Base-by-base conservation (phyloP, 2,888 invertebrate genomes). In the Petrophora chlorosata region DNA sequence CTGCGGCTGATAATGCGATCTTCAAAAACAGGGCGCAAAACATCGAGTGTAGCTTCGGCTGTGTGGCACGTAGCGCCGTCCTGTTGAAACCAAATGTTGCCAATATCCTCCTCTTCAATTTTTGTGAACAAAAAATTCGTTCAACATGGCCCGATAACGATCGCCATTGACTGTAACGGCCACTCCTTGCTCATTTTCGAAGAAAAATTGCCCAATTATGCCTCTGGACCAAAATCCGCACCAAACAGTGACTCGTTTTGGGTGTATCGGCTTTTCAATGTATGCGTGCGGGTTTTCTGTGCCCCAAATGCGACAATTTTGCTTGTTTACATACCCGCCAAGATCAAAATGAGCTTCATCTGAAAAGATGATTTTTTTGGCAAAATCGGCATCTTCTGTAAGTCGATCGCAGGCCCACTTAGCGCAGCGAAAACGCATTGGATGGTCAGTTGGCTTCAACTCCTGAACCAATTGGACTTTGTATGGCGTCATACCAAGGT, bases 261-360 rank as follows among this genome's bases (percentile, higher is more conserved):
- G 32, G 8, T 32, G 32, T 9, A 9, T 32, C 32, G 32, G 32
- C 32, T 32, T 32, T 32, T 32, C 32, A 32, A 32, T 32, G 15
- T 32, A 32, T 32, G 32, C 32, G 32, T 32, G 16, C 32, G 32
- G 32, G 32, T 32, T 15, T 32, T 32, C 32, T 32, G 32, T 32
- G 32, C 15, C 15, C 15, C 49, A 17, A 17, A 4, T 17, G 32
- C 15, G 12, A 9, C 49, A 17, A 17, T 17, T 17, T 17, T 17
- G 17, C 17, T 17, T 17, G 17, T 17, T 17, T 17, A 17, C 17
- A 17, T 17, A 17, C 17, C 17, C 17, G 17, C 17, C 17, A 17
- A 17, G 17, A 17, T 17, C 17, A 17, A 17, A 17, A 17, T 17
- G 17, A 17, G 17, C 17, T 17, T 17, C 17, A 17, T 17, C 17